Evolutionary conservation across 37 sponge, comb jelly and placozoan genomes (phyloP).

Genomic region (Ianthella basta): DNA sequence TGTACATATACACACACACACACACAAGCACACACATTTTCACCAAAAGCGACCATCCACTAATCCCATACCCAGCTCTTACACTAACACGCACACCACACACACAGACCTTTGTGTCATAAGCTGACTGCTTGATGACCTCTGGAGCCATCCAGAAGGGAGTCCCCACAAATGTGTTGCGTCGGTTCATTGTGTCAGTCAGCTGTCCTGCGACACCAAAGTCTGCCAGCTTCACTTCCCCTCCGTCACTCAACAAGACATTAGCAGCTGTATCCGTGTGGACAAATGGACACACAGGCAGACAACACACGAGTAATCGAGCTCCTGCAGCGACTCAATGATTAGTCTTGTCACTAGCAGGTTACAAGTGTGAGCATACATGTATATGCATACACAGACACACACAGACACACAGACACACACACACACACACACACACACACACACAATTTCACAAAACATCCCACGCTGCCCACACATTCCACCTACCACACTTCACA

Average conservation of each 20-base stretch:
- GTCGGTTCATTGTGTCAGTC: constrained; percentile 81
- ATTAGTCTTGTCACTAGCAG: neutral
- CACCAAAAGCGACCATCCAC: neutral
- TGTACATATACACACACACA: too few relatives aligned
- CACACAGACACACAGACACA: constrained; percentile 28
- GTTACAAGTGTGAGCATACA: neutral
- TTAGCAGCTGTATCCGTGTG: constrained; percentile 79
- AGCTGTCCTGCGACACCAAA: constrained; percentile 97
- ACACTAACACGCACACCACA: neutral
- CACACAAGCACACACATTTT: neutral
- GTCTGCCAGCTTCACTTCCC: constrained; percentile 94
- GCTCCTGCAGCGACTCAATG: neutral
- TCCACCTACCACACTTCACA: too few relatives aligned
- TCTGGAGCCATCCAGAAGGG: constrained; percentile 96
- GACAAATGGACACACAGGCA: neutral
- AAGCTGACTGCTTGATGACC: constrained; percentile 92
- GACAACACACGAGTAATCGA: neutral
- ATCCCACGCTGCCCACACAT: too few relatives aligned
- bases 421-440: constrained; percentile 38
- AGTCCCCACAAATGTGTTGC: constrained; percentile 93
- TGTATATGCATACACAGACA: too few relatives aligned
- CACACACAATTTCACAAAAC: neutral
- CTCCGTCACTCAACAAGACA: constrained; percentile 80
- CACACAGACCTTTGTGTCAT: constrained; percentile 80
- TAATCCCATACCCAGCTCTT: too few relatives aligned